phyloP scores from a whole-genome alignment of 2,113 vertebrate species.

The Ceyx margarethae region DNA sequence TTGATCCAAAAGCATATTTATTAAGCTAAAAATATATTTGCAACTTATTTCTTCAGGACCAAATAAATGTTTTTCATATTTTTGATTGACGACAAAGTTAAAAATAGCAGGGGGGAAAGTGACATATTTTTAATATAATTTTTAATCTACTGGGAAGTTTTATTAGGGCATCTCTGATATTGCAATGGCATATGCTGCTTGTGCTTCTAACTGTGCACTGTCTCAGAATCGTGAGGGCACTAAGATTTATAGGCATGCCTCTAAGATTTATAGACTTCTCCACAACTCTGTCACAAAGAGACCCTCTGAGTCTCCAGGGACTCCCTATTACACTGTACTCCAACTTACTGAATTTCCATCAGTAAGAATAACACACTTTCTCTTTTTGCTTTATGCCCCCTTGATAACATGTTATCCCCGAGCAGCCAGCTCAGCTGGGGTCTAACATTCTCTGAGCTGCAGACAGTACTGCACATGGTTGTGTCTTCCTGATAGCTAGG shows the following conservation, averaged over 20 bases:
- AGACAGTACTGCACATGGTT: neutral
- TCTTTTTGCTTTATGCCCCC: neutral
- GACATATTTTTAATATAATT: no score
- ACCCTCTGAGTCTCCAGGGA: neutral
- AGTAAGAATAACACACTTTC: neutral
- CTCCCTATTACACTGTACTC: neutral
- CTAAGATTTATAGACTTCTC: neutral
- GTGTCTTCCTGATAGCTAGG: neutral
- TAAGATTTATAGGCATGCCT: neutral
- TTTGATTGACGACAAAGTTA: neutral
- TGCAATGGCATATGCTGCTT: neutral
- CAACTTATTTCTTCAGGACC: neutral
- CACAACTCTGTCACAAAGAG: neutral
- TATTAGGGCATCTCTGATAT: neutral
- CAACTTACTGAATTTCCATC: neutral
- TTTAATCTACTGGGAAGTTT: neutral
- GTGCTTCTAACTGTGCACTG: neutral
- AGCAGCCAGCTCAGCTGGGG: neutral
- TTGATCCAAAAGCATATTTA: constrained; percentile 9
- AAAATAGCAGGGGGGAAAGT: neutral
- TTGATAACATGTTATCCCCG: neutral
- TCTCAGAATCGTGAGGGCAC: rapidly evolving
- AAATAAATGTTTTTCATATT: neutral
- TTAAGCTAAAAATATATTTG: constrained; percentile 24
- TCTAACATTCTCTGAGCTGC: neutral